These are phyloP conservation scores for Apostichopus californicus DNA, from an alignment of 35 echinoderm and acorn worm genomes.

Conservation along the genomic window DNA sequence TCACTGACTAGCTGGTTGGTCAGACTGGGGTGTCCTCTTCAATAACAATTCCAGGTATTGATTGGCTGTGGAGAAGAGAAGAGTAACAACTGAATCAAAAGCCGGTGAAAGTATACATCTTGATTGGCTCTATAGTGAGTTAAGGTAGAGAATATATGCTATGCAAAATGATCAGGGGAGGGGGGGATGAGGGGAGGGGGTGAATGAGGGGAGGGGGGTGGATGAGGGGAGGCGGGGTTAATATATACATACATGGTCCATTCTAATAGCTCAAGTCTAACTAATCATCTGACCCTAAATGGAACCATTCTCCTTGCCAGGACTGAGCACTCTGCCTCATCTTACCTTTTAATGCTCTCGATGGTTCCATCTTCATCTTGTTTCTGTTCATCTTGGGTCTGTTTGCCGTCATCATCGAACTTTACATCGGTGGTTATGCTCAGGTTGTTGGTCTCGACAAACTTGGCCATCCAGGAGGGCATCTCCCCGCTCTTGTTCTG, in stretches of 20 bases:
- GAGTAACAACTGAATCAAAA: neutral
- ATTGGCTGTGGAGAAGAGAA: slow-evolving; percentile 3
- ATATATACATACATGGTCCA: too few species aligned
- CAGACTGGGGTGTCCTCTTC: slow-evolving; percentile 42
- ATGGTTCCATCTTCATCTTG: neutral
- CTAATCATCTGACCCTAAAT: too few species aligned
- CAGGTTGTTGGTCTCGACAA: slow-evolving; percentile 84
- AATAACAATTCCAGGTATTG: slow-evolving; percentile 38
- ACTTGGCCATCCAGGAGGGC: slow-evolving; percentile 93
- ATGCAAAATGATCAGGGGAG: too few species aligned
- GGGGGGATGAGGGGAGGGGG: too few species aligned
- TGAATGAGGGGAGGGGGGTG: too few species aligned
- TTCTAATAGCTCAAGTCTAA: too few species aligned
- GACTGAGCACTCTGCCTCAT: too few species aligned
- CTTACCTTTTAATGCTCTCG: neutral
- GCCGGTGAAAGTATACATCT: too few species aligned
- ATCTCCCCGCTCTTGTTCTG: slow-evolving; percentile 88
- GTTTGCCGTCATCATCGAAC: slow-evolving; percentile 58
- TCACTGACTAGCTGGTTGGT: neutral
- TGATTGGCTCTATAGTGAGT: too few species aligned
- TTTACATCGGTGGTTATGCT: slow-evolving; percentile 72
- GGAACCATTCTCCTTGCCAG: too few species aligned
- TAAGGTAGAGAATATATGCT: too few species aligned
- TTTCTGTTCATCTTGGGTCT: neutral
- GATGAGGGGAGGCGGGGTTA: too few species aligned